Conservation (phyloP, 2,888 invertebrate genomes). For the Eristalis intricaria region DNA sequence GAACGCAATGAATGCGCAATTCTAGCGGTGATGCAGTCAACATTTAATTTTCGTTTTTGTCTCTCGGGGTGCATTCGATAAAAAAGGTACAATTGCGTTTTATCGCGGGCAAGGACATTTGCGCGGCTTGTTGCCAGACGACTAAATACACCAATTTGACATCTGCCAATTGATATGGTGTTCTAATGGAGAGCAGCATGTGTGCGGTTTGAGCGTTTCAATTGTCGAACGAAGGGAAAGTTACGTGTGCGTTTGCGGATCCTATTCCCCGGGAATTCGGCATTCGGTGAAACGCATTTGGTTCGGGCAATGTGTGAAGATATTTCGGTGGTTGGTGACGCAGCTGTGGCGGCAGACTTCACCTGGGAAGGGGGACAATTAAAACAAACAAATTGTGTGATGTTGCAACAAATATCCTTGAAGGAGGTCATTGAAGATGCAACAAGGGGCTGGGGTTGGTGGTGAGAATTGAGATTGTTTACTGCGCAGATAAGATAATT, state of each 20-base stretch:
- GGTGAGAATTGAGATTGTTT: background rate
- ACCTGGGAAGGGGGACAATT: background rate
- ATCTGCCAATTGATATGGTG: slow-evolving; percentile 61
- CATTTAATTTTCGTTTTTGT: slow-evolving; percentile 3
- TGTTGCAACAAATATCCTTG: background rate
- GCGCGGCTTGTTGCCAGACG: slow-evolving; percentile 41
- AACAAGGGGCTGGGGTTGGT: background rate
- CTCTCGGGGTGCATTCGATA: slow-evolving; percentile 6
- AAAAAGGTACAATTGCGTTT: slow-evolving; percentile 41
- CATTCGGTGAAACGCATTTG: background rate
- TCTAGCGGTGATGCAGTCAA: slow-evolving; percentile 25
- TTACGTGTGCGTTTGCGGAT: background rate
- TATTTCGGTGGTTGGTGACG: background rate
- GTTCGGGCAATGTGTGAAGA: background rate
- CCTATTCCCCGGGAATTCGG: background rate
- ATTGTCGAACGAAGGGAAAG: slow-evolving; percentile 29
- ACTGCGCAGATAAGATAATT: background rate
- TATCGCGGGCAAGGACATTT: slow-evolving; percentile 50
- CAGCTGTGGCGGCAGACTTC: background rate
- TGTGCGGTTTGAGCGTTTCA: slow-evolving; percentile 42
- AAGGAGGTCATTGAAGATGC: background rate
- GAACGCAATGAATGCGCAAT: slow-evolving; percentile 34
- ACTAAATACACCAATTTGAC: slow-evolving; percentile 49
- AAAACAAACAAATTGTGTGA: background rate
- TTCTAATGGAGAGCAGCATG: slow-evolving; percentile 49